Percentiles rank a stretch among this genome's conserved stretches.
These are phyloP conservation scores for Sylvia borin DNA, from an alignment of 2,797 vertebrate genomes.

Conservation along the genomic window DNA sequence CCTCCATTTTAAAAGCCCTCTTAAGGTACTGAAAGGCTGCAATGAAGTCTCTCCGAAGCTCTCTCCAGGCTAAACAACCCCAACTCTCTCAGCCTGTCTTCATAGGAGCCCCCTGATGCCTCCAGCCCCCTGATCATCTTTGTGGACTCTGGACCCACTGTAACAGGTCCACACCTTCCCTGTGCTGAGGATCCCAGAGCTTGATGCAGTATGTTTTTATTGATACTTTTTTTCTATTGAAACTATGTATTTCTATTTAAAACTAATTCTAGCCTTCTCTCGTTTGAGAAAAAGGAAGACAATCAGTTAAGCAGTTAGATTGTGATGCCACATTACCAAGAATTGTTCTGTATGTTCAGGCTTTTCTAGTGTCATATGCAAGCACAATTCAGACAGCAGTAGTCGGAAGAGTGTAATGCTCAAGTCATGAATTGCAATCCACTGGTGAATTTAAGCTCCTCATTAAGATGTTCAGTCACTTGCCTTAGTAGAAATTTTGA, in stretches of 20 bases:
- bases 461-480: slow-evolving; percentile 24
- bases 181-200: neutral
- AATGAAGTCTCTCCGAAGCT: neutral
- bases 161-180: neutral
- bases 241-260: neutral
- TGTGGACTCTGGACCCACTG: neutral
- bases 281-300: neutral
- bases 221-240: neutral
- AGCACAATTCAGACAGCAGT: neutral
- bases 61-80: neutral
- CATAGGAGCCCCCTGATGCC: neutral
- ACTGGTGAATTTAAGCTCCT: slow-evolving; percentile 12
- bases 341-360: neutral
- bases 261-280: neutral
- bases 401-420: neutral
- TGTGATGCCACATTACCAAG: neutral
- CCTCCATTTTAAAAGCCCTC: neutral
- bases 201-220: neutral
- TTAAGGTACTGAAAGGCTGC: neutral
- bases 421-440: neutral
- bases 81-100: neutral
- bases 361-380: neutral
- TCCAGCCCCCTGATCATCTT: neutral
- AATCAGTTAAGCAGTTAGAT: neutral
- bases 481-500: slow-evolving; percentile 22